Base-by-base conservation (phyloP, 2,797 vertebrate species). In the Brachyrhaphis roseni region DNA sequence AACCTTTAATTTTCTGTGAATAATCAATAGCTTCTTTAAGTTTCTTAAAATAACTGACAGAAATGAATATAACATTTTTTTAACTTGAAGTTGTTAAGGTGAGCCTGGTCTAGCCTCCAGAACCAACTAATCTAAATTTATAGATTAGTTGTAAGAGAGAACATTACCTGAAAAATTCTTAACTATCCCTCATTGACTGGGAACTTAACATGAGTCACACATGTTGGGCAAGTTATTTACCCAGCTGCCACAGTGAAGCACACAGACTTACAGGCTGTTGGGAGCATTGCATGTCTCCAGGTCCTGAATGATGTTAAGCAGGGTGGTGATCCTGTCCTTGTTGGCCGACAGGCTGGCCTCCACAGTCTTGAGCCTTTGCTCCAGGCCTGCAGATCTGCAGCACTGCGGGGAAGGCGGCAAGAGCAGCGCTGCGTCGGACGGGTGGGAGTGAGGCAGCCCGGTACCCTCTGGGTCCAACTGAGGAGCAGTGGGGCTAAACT, bases 261-360 rank as follows among this genome's bases (percentile, higher is more conserved):
- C 46, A 39, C 23, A 68, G 36, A 72, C 94, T 94, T 97, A 99
- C 98, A 97, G 96, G 91, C 95, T 96, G 82, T 94, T 97, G 86
- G 97, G 96, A 79, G 96, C 96, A 78, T 96, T 96, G 91, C 96
- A 96, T 85, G 94, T 97, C 95, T 99, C 98, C 95, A 99, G 92
- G 94, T 99, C 97, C 92, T 98, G 97, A 94, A 99, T 99, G 93
- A 98, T 97, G 95, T 98, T 97, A 90, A 99, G 92, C 87, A 99
- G 96, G 85, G 97, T 97, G 77, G 97, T 96, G 94, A 99, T 98
- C 95, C 97, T 96, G 95, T 97, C 96, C 91, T 98, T 97, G 91
- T 99, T 99, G 6, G 97, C 97, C 77, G 97, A 97, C 91, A 99
- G 95, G 83, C 96, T 97, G 93, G 97, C 97, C 93, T 98, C 97